A percentile compares a stretch with the other conserved stretches of the same genome.
Evolutionary conservation across 1,140 invertebrate species (phyloP).

Genomic region (Metaphire vulgaris): DNA sequence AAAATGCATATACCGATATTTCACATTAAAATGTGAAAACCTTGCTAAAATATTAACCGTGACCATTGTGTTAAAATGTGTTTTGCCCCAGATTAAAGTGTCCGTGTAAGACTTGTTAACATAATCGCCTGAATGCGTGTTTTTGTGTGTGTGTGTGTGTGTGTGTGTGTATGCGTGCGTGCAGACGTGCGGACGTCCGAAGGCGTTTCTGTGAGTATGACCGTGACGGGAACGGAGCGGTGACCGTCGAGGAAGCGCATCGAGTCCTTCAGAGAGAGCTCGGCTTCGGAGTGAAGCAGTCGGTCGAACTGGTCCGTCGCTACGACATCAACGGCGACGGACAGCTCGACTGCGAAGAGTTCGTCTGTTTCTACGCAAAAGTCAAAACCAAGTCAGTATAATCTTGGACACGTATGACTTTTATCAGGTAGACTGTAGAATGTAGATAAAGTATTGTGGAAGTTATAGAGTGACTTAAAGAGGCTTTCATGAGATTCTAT

Average conservation of each 20-base stretch:
- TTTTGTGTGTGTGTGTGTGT: too few species aligned
- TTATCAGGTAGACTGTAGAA: neutral
- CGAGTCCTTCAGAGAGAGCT: constrained; percentile 13
- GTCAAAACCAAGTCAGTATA: constrained; percentile 19
- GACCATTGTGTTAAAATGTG: too few species aligned
- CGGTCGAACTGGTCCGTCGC: neutral
- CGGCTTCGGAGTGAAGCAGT: constrained; percentile 1
- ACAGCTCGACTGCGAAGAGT: constrained; percentile 22
- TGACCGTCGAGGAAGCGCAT: constrained; percentile 19
- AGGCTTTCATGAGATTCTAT: too few species aligned
- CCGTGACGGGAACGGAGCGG: constrained; percentile 16
- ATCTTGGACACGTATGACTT: neutral
- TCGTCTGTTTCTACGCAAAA: constrained; percentile 19
- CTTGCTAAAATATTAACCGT: too few species aligned
- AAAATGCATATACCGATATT: too few species aligned
- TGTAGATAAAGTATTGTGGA: too few species aligned
- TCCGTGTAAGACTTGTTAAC: too few species aligned
- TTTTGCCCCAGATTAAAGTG: too few species aligned
- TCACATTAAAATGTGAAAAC: too few species aligned
- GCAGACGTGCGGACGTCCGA: constrained; percentile 13
- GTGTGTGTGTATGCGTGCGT: too few species aligned
- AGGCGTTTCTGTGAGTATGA: constrained; percentile 8
- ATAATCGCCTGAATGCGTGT: too few species aligned
- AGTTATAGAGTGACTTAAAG: too few species aligned
- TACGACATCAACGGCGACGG: constrained; percentile 19